Evolutionary conservation across 2,113 vertebrate genomes (phyloP), one percentile per base, ranked within the genome.

Genomic region (Crotalus viridis): DNA sequence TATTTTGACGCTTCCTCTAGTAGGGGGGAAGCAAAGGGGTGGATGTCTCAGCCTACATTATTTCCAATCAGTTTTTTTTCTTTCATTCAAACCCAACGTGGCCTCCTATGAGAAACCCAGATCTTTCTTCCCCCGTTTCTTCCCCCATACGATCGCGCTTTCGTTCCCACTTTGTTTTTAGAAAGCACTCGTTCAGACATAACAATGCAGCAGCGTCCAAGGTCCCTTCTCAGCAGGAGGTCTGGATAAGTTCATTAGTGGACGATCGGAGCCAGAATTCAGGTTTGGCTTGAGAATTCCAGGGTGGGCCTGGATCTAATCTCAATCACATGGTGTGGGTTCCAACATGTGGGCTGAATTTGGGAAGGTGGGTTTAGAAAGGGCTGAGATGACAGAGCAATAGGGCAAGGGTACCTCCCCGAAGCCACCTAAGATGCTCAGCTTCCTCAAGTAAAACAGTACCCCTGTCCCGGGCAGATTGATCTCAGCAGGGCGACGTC

Each of bases 191-290:
- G 0, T 94, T 95, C 95, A 95, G 95, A 93, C 93, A 94, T 94
- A 95, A 95, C 94, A 94, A 95, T 94, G 90, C 94, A 97, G 90
- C 93, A 93, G 95, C 96, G 96, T 86, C 43, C 94, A 94, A 96
- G 96, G 91, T 91, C 48, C 92, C 90, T 95, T 94, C 96, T 94
- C 95, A 96, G 96, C 95, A 94, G 96, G 94, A 93, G 89, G 91
- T 93, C 95, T 92, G 95, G 95, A 93, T 95, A 92, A 94, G 81
- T 92, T 95, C 0, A 86, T 95, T 96, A 95, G 95, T 93, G 96
- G 95, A 92, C 95, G 94, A 96, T 95, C 0, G 94, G 94, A 95
- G 94, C 87, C 94, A 95, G 95, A 96, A 96, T 95, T 93, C 94
- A 87, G 92, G 90, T 94, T 93, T 92, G 95, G 95, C 94, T 91